Base-by-base conservation (phyloP, 2,888 invertebrate species). In the Hecatera dysodea region DNA sequence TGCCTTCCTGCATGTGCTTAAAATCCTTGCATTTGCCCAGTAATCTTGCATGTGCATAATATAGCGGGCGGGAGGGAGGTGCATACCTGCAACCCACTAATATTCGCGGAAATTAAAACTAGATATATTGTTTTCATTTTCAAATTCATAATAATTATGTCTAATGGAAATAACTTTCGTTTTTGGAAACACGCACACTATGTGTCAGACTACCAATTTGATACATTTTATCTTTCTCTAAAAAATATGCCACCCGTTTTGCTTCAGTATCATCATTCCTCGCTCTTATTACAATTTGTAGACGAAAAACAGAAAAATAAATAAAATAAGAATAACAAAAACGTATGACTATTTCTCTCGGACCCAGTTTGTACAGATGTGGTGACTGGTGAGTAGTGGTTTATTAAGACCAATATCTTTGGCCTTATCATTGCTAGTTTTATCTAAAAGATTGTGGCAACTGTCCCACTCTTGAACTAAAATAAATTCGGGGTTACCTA, bases 311-410 rank as follows among this genome's bases (percentile, higher is more conserved):
- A n/a, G n/a, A n/a, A n/a, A n/a, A n/a, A n/a, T n/a, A n/a, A n/a
- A 50, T 33, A 48, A 33, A n/a, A 50, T 33, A 48, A 33, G 52
- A 46, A 79, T 73, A 79, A 55, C 27, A 56, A 29, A 48, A 50
- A 33, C 24, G 6, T 46, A 52, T 27, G 75, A 48, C 33, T 48
- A 59, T 75, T 52, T 57, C 17, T 17, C 50, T 22, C 22, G 7
- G 46, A 15, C 27, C 33, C 60, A 39, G 56, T 52, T 62, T 46
- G 24, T 19, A 44, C 42, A 44, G 44, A 12, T 6, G 39, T 39
- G 44, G 19, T 27, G 36, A 46, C 12, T 39, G 44, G 19, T 27
- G 36, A 46, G 59, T 39, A 56, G 24, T 60, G 42, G 73, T 60
- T 53, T 44, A 75, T 73, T 36, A 55, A 29, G 27, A 33, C 12